Evolutionary conservation across 1,140 invertebrate species (phyloP), one percentile per base, ranked within the genome.

Genomic region (Hetaerina americana): DNA sequence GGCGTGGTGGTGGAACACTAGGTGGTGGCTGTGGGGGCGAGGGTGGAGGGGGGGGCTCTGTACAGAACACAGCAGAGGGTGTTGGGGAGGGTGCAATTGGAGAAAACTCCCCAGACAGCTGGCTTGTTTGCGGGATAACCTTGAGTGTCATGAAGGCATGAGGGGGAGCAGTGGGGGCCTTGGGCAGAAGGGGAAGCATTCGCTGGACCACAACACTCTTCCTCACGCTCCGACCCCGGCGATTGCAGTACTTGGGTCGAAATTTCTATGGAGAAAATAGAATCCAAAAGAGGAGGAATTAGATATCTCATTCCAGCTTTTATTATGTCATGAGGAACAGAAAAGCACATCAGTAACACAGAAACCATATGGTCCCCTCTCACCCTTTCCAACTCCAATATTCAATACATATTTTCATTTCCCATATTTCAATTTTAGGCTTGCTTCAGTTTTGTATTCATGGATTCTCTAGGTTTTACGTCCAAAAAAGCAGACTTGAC

Each of bases 121-220:
- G 40, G 40, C 40, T 57, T 5, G 40, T 57, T 57, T 57, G 40
- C 10, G 40, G 40, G 15, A 57, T 57, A 12, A 57, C 40, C 40
- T 57, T 57, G 10, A 57, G 40, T 12, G 40, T 57, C 40, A 57
- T 57, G 40, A 57, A 57, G 22, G 40, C 40, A 57, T 57, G 40
- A 12, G 40, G 40, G 22, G 40, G 40, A n/a, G 40, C 22, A 57
- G 40, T 57, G 15, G 76, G 74, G 25, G 80, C 77, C 72, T 84
- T 82, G 15, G 82, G 81, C 26, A 83, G 77, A 25, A 86, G 73
- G 5, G 86, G 85, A 24, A 86, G 75, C 78, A 84, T 82, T 70
- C 86, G 78, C 78, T 87, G 86, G 12, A 87, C 85, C 28, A 87
- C 83, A 3, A 87, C 81, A 77, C 82, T 85, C 74, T 86, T 84